Evolutionary conservation across 2,888 invertebrate genomes (phyloP).

Genomic region (Drosophila bunnanda): DNA sequence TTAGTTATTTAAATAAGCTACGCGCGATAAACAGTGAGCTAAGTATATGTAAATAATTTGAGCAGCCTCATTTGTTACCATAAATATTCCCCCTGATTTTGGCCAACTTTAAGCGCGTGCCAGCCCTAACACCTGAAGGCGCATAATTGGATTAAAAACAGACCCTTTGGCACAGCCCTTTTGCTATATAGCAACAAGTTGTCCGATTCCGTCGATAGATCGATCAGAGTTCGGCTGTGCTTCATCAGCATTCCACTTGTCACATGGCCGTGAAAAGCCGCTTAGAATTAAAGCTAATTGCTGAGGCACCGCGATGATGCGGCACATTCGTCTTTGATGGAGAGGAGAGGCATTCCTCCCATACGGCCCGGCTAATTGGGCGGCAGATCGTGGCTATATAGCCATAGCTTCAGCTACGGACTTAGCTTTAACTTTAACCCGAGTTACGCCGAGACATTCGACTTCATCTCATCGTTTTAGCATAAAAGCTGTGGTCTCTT

Average conservation of each 20-base stretch:
- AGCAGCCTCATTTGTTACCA: neutral
- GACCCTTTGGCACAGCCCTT: conserved; percentile 43
- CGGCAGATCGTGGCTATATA: neutral
- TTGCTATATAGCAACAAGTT: neutral
- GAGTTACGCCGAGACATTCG: conserved; percentile 45
- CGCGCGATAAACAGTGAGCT: neutral
- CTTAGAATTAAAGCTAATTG: conserved; percentile 81
- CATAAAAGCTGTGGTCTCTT: conserved; percentile 33
- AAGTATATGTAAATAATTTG: conserved; percentile 1
- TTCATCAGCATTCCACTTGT: conserved; percentile 48
- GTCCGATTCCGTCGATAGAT: conserved; percentile 29
- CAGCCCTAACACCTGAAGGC: conserved; percentile 45
- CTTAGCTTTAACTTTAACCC: conserved; percentile 66
- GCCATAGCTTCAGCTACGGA: neutral
- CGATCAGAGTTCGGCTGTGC: conserved; percentile 36
- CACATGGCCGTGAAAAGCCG: conserved; percentile 54
- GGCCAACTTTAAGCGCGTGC: conserved; percentile 50
- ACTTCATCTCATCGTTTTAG: conserved; percentile 49
- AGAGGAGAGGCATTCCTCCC: conserved; percentile 22
- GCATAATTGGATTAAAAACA: conserved; percentile 66
- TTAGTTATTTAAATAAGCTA: neutral
- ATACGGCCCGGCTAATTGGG: conserved; percentile 46
- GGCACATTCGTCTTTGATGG: conserved; percentile 56
- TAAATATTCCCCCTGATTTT: conserved; percentile 16
- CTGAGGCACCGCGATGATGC: conserved; percentile 62